Evolutionary conservation across 2,113 vertebrate genomes (phyloP).

Genomic region (Saimiri boliviensis): DNA sequence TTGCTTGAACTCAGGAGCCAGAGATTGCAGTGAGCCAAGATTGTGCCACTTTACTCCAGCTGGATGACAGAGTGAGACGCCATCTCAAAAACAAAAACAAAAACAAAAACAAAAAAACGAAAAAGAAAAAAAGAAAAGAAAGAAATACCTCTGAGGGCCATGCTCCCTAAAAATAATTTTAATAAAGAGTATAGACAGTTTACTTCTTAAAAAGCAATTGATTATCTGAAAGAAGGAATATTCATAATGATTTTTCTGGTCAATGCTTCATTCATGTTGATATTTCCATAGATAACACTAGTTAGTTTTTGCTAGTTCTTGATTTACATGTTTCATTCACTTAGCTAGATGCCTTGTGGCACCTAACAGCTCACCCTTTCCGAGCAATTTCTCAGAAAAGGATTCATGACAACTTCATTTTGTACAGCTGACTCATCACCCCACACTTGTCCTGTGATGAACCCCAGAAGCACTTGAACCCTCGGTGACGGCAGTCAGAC

Average conservation of each 20-base stretch:
- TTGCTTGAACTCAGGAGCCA: too few species aligned
- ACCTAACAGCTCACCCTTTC: neutral
- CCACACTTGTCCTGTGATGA: neutral
- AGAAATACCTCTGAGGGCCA: neutral
- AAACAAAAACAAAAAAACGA: too few species aligned
- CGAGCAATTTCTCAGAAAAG: constrained; percentile 37
- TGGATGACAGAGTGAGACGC: too few species aligned
- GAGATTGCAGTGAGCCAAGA: too few species aligned
- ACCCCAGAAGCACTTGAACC: neutral
- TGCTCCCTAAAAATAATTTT: neutral
- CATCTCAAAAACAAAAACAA: too few species aligned
- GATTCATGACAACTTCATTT: neutral
- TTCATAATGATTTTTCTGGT: neutral
- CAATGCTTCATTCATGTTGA: neutral
- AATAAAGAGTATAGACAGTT: neutral
- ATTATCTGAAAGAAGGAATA: neutral
- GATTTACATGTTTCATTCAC: neutral
- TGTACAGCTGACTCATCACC: neutral
- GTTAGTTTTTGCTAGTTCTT: neutral
- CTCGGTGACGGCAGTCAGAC: neutral
- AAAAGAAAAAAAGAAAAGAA: too few species aligned
- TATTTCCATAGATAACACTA: neutral
- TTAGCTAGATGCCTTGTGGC: neutral
- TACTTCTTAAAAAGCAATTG: neutral
- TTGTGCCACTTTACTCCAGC: too few species aligned